These are phyloP conservation scores for Calycopis cecrops DNA, from an alignment of 1,140 invertebrate genomes.

Conservation along the genomic window DNA sequence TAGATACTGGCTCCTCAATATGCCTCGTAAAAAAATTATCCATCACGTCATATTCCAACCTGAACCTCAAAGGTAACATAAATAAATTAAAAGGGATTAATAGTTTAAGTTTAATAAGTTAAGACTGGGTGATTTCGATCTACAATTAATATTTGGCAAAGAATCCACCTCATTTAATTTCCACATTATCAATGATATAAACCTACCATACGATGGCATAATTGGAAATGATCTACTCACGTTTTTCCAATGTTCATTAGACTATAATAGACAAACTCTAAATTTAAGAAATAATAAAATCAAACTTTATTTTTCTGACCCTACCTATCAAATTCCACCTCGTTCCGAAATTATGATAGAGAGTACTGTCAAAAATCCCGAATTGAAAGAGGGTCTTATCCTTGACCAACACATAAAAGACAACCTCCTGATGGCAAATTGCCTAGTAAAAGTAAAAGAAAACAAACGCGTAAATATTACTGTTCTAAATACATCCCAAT, in stretches of 20 bases:
- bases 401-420: constrained; percentile 3
- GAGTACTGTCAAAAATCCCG: constrained; percentile 1
- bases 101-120: not conserved
- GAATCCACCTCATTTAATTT: constrained; percentile 4
- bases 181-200: not conserved
- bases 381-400: constrained; percentile 8
- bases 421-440: constrained; percentile 20
- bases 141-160: constrained; percentile 6
- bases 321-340: constrained; percentile 5
- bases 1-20: constrained; percentile 7
- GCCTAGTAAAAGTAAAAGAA: constrained; percentile 17
- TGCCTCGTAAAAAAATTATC: constrained; percentile 7
- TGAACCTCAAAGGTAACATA: constrained; percentile 4
- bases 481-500: constrained; percentile 16
- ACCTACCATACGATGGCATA: not conserved
- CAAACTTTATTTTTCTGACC: not conserved
- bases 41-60: not conserved
- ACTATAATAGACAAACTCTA: not conserved
- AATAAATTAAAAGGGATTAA: constrained; percentile 7
- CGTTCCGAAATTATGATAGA: not conserved
- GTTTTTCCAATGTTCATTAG: not conserved
- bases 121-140: constrained; percentile 1
- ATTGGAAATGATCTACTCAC: not conserved
- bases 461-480: constrained; percentile 21
- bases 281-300: constrained; percentile 6